Evolutionary conservation across 2,888 invertebrate species (phyloP), one percentile per base, ranked within the genome.

Genomic region (Eledone cirrhosa): DNA sequence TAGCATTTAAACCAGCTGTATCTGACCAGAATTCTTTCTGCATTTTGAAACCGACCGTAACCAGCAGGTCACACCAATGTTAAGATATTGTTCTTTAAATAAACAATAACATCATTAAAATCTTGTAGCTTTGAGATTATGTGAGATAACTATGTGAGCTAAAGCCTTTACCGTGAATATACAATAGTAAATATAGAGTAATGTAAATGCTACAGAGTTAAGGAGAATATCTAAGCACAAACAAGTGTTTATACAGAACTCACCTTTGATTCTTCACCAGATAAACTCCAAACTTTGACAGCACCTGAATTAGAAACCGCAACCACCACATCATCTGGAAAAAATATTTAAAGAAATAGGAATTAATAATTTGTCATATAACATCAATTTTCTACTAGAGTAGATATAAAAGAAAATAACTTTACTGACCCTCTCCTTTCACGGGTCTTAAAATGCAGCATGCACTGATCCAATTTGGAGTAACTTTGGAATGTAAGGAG

Each of bases 391-490:
- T 19, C 1, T 27, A 63, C 14, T 24, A 27, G 11, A 63, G 2
- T 27, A 16, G 27, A 63, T 63, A 24, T 27, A 63, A 19, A 63
- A 63, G 63, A 27, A 63, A 22, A 24, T 27, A 63, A 53, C 22
- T 5, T 22, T 48, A 74, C 80, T 80, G 81, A 94, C 94, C 94
- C 91, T 93, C 93, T 91, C 93, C 92, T 90, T 93, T 93, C 86
- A 93, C 92, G 82, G 94, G 94, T 83, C 93, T 90, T 74, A 94
- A 91, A 53, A 99, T 95, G 91, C 97, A 97, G 85, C 98, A 93
- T 74, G 99, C 97, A 82, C 97, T 96, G 87, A 99, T 97, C 99
- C 99, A 99, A 89, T 99, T 99, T 0, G 99, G 98, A 89, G 97
- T 97, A 81, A 98, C 96, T 89, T 97, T 95, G 0, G 98, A 98